A percentile compares a stretch with the other conserved stretches of the same genome.
Conservation (phyloP, 2,113 vertebrate genomes). For the Apteryx mantelli region DNA sequence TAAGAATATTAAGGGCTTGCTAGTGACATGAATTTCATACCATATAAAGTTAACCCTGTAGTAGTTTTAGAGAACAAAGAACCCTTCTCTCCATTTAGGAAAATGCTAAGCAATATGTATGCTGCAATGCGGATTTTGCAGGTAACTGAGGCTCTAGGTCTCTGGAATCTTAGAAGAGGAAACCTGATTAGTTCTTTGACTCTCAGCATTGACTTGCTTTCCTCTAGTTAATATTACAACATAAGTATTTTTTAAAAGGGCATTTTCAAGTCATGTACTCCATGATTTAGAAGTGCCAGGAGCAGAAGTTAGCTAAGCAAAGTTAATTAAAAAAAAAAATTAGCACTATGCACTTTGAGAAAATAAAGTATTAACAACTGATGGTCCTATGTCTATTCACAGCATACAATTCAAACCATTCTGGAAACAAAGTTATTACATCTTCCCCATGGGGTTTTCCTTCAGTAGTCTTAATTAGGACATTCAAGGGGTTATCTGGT, state of each 20-base stretch:
- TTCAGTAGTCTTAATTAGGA: not conserved
- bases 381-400: fast-evolving
- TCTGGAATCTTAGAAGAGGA: not conserved
- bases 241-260: not conserved
- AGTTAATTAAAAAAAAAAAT: not conserved
- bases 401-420: fast-evolving
- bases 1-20: not conserved
- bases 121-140: fast-evolving
- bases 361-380: not conserved
- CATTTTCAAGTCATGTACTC: fast-evolving
- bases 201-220: fast-evolving
- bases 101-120: fast-evolving
- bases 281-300: not conserved
- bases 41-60: fast-evolving
- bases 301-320: not conserved
- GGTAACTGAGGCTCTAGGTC: not conserved
- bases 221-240: fast-evolving
- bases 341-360: not conserved
- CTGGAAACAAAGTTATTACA: not conserved
- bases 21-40: no score
- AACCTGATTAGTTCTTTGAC: fast-evolving
- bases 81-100: not conserved
- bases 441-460: not conserved
- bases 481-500: fast-evolving
- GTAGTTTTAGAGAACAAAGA: fast-evolving